phyloP scores from a whole-genome alignment of 2,888 invertebrate genomes.

The Apamea anceps region DNA sequence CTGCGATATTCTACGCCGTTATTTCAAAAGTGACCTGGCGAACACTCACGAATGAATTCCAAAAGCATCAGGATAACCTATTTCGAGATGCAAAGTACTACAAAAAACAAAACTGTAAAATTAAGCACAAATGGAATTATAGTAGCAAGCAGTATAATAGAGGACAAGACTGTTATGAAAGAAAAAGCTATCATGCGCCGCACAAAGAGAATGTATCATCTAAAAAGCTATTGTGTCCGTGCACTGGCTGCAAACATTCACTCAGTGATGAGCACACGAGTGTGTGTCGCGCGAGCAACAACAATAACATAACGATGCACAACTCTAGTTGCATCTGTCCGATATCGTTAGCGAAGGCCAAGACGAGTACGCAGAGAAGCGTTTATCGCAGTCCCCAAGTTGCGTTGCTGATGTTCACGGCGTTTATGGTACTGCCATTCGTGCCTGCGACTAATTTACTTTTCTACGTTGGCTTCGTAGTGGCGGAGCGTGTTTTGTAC shows the following conservation, averaged over 20 bases:
- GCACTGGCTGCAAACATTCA: conserved; percentile 92
- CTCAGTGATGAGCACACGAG: conserved; percentile 92
- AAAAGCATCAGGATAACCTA: conserved; percentile 79
- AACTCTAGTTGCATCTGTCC: conserved; percentile 87
- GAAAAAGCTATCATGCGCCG: conserved; percentile 82
- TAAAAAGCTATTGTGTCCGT: conserved; percentile 88
- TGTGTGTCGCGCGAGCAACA: conserved; percentile 93
- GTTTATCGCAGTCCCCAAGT: conserved; percentile 84
- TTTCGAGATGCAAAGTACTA: conserved; percentile 82
- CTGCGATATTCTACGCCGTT: conserved; percentile 93
- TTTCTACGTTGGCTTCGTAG: conserved; percentile 99
- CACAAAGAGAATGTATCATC: conserved; percentile 83
- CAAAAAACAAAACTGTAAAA: conserved; percentile 84
- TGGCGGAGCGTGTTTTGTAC: conserved; percentile 98
- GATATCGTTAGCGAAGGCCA: conserved; percentile 77
- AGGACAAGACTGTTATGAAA: conserved; percentile 84
- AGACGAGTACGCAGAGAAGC: conserved; percentile 76
- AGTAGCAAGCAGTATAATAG: conserved; percentile 84
- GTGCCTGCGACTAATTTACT: conserved; percentile 98
- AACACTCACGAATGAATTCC: conserved; percentile 82
- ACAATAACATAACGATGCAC: conserved; percentile 92
- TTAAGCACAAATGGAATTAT: conserved; percentile 86
- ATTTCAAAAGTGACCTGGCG: conserved; percentile 85
- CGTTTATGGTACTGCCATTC: conserved; percentile 97
- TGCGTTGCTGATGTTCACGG: conserved; percentile 91